These are phyloP conservation scores for Horisme vitalbata DNA, from an alignment of 2,888 invertebrate genomes.

Conservation along the genomic window DNA sequence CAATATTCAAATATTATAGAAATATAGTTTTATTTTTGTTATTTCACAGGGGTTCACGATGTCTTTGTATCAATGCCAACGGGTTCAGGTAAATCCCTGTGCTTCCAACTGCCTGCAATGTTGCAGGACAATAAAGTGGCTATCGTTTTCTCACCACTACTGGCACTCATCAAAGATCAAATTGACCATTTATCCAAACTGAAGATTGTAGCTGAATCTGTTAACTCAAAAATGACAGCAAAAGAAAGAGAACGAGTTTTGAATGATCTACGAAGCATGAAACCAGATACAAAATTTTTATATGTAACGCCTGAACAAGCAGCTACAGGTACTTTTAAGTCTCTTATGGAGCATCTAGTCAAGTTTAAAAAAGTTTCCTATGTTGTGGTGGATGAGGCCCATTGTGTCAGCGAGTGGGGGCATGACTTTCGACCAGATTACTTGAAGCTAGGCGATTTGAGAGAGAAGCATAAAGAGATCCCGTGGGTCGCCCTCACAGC, in stretches of 20 bases:
- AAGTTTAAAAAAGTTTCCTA: conserved; percentile 92
- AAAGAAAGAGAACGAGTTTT: conserved; percentile 90
- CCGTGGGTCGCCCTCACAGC: conserved; percentile 97
- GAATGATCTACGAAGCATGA: conserved; percentile 88
- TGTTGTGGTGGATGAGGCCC: conserved; percentile 98
- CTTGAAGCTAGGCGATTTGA: conserved; percentile 88
- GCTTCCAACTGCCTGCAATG: conserved; percentile 97
- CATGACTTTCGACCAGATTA: conserved; percentile 99
- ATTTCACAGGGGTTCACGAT: conserved; percentile 89
- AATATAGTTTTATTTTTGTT: neutral
- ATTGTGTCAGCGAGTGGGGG: conserved; percentile 99
- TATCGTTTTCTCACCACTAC: conserved; percentile 96
- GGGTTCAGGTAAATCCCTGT: conserved; percentile 98
- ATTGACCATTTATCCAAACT: conserved; percentile 91
- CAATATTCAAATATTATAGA: neutral
- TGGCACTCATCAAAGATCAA: conserved; percentile 99
- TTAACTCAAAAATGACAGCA: conserved; percentile 94
- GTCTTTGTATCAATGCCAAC: conserved; percentile 99
- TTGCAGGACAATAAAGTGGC: conserved; percentile 91
- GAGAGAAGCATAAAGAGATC: conserved; percentile 84
- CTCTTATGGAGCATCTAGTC: conserved; percentile 86
- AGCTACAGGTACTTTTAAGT: conserved; percentile 89
- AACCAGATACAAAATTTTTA: conserved; percentile 91
- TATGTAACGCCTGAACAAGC: conserved; percentile 99
- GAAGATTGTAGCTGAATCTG: conserved; percentile 92